Conservation (phyloP, 2,113 vertebrate genomes). For the Thunnus maccoyii region DNA sequence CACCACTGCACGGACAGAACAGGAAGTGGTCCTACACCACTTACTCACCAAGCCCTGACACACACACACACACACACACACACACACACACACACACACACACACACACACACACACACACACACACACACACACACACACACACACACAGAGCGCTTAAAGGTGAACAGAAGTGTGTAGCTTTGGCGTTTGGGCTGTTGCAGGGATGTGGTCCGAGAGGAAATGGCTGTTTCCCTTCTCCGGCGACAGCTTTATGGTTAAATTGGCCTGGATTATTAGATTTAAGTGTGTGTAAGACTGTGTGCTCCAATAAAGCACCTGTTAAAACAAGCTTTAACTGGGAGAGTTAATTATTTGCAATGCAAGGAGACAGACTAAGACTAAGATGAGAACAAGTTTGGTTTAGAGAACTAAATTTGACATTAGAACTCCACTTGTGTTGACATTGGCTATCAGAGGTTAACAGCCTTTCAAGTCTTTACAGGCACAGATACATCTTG, state of each 20-base stretch:
- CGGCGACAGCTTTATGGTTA: slow-evolving; percentile 68
- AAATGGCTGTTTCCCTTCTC: slow-evolving; percentile 72
- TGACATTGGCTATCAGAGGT: background rate
- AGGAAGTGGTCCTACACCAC: slow-evolving; percentile 61
- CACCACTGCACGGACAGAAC: slow-evolving; percentile 25
- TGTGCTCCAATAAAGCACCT: slow-evolving; percentile 69
- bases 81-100: slow-evolving; percentile 14
- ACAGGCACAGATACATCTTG: no score
- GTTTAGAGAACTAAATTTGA: background rate
- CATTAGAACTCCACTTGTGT: background rate
- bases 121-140: no score
- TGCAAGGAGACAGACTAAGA: slow-evolving; percentile 17
- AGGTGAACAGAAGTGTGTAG: slow-evolving; percentile 47
- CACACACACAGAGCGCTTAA: background rate
- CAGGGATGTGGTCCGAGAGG: slow-evolving; percentile 52
- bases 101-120: no score
- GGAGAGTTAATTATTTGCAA: slow-evolving; percentile 60
- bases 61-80: slow-evolving; percentile 15
- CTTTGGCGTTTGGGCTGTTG: slow-evolving; percentile 28
- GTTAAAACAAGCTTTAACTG: slow-evolving; percentile 75
- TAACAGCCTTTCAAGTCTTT: background rate
- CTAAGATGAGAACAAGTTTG: no score
- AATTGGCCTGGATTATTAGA: slow-evolving; percentile 72
- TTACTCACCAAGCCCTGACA: slow-evolving; percentile 34
- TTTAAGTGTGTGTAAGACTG: slow-evolving; percentile 61